Evolutionary conservation across 2,888 invertebrate species (phyloP).

Genomic region (Hartigia nigra): DNA sequence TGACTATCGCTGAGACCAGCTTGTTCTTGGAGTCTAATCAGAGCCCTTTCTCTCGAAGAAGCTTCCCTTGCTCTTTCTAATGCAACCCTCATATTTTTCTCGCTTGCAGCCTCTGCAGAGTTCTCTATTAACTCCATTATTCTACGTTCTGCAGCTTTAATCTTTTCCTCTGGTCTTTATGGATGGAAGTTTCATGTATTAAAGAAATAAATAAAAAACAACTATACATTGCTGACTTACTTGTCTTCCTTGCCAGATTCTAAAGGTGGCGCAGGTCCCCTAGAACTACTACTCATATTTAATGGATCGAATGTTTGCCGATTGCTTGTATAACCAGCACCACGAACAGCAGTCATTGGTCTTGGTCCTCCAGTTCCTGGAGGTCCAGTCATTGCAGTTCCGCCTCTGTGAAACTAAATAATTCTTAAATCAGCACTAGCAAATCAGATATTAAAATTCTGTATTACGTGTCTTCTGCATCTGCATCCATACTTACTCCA

Average conservation of each 20-base stretch:
- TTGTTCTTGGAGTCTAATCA: constrained; percentile 93
- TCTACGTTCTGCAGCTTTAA: constrained; percentile 87
- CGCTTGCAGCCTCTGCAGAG: constrained; percentile 79
- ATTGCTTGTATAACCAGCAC: constrained; percentile 92
- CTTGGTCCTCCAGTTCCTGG: constrained; percentile 68
- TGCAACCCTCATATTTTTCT: constrained; percentile 75
- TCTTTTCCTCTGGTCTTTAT: constrained; percentile 89
- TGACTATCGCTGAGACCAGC: constrained; percentile 88
- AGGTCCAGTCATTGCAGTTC: constrained; percentile 56
- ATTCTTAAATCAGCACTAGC: constrained; percentile 13
- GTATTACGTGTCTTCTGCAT: no score
- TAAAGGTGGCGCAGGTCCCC: constrained; percentile 70
- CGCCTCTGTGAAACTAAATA: constrained; percentile 63
- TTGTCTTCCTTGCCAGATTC: constrained; percentile 83
- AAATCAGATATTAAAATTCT: neutral
- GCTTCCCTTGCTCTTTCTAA: constrained; percentile 97
- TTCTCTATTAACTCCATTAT: constrained; percentile 92
- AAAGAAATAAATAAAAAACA: neutral
- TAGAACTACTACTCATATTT: constrained; percentile 71
- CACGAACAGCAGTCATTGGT: constrained; percentile 97
- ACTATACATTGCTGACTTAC: constrained; percentile 65
- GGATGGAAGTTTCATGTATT: constrained; percentile 18
- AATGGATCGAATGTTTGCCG: constrained; percentile 80
- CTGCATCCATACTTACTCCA: constrained; percentile 67
- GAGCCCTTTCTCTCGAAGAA: constrained; percentile 88